phyloP scores from a whole-genome alignment of 1,140 invertebrate genomes.

The Adoxophyes honmai region DNA sequence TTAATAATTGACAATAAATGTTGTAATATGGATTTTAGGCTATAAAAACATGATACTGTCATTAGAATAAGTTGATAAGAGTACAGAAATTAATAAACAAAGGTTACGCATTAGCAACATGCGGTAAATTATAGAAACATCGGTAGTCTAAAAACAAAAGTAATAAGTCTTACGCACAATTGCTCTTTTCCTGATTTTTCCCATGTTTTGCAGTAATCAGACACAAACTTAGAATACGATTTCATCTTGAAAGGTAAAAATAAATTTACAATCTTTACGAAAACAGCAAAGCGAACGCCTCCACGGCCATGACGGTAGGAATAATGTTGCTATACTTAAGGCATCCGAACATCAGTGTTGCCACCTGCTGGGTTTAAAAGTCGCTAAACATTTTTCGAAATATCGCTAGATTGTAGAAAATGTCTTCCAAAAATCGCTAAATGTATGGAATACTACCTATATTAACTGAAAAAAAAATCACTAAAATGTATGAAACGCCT shows the following conservation, averaged over 20 bases:
- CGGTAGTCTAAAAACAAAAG: slow-evolving; percentile 18
- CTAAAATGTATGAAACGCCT: too few relatives aligned
- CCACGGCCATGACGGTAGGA: slow-evolving; percentile 13
- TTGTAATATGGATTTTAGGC: too few relatives aligned
- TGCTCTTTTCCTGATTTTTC: slow-evolving; percentile 70
- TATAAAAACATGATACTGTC: not conserved
- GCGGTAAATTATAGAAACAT: slow-evolving; percentile 29
- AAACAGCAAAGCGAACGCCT: slow-evolving; percentile 9
- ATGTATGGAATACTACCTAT: too few relatives aligned
- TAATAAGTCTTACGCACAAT: slow-evolving; percentile 53
- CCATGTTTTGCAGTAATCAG: slow-evolving; percentile 71
- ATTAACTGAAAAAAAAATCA: too few relatives aligned
- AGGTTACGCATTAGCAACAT: slow-evolving; percentile 37
- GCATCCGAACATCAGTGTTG: too few relatives aligned
- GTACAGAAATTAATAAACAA: slow-evolving; percentile 21
- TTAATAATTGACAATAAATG: too few relatives aligned
- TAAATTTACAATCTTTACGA: slow-evolving; percentile 13
- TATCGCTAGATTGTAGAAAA: too few relatives aligned
- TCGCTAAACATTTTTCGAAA: too few relatives aligned
- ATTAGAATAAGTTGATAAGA: slow-evolving; percentile 14
- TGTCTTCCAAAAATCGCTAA: too few relatives aligned
- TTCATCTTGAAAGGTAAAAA: slow-evolving; percentile 43
- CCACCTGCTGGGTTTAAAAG: too few relatives aligned
- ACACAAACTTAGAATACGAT: slow-evolving; percentile 59
- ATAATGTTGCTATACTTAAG: slow-evolving; percentile 32